Evolutionary conservation across 1,140 invertebrate species (phyloP).

Genomic region (Zaprionus ornatus): DNA sequence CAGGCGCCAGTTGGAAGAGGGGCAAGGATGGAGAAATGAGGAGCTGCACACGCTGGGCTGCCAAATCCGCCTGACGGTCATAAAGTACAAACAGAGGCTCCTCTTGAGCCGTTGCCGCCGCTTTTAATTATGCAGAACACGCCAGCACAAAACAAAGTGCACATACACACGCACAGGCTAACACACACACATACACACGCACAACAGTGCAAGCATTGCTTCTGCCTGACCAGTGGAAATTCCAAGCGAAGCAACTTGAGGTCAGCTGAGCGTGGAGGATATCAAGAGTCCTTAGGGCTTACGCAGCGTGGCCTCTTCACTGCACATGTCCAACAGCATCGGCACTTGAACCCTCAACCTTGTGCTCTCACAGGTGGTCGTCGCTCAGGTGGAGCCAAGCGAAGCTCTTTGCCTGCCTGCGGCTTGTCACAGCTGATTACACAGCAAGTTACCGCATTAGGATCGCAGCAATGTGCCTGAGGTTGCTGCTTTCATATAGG

Average conservation of each 20-base stretch:
- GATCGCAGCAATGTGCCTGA: background rate
- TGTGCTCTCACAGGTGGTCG: background rate
- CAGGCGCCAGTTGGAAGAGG: background rate
- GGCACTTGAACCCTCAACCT: background rate
- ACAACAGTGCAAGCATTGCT: background rate
- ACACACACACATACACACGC: constrained; percentile 11
- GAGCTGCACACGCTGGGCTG: constrained; percentile 16
- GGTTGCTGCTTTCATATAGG: background rate
- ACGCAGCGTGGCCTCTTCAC: background rate
- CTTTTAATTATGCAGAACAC: constrained; percentile 62
- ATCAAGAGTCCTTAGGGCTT: background rate
- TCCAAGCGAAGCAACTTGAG: background rate
- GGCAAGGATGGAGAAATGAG: no score
- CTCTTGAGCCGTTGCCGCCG: constrained; percentile 6
- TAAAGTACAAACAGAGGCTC: constrained; percentile 13
- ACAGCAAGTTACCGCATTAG: background rate
- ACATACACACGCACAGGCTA: background rate
- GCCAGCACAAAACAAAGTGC: constrained; percentile 37
- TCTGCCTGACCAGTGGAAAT: background rate
- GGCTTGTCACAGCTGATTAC: background rate
- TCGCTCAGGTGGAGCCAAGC: background rate
- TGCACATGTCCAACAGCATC: constrained; percentile 5
- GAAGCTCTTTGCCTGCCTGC: background rate
- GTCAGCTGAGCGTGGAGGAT: constrained; percentile 1
- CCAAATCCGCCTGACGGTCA: constrained; percentile 38